These are phyloP conservation scores for Heliconius hewitsoni DNA, from an alignment of 1,140 invertebrate genomes.

Conservation along the genomic window DNA sequence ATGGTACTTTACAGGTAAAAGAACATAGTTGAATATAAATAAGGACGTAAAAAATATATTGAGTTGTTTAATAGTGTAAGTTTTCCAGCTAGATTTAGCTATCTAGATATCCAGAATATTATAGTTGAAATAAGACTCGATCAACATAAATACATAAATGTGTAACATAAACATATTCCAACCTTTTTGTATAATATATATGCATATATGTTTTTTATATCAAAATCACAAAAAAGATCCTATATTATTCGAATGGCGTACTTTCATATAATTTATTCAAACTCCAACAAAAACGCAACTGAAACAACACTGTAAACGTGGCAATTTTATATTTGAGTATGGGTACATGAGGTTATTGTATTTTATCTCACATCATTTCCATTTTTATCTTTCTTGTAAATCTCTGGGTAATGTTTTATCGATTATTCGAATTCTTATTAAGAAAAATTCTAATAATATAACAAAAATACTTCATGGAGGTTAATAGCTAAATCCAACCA, in stretches of 20 bases:
- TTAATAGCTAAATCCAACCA: too few relatives aligned
- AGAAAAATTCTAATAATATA: too few relatives aligned
- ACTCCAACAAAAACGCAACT: not conserved
- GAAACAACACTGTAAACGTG: not conserved
- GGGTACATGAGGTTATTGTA: not conserved
- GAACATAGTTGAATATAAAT: not conserved
- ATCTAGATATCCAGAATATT: too few relatives aligned
- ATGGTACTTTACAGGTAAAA: not conserved
- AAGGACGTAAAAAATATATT: too few relatives aligned
- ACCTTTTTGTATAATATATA: not conserved
- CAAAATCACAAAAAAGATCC: not conserved
- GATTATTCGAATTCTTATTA: too few relatives aligned
- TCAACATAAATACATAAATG: too few relatives aligned
- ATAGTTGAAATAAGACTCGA: not conserved
- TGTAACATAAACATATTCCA: not conserved
- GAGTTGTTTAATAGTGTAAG: too few relatives aligned
- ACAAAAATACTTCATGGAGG: too few relatives aligned
- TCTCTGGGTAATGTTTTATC: too few relatives aligned
- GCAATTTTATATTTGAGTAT: not conserved
- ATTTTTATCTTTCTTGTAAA: too few relatives aligned
- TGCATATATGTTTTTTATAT: not conserved
- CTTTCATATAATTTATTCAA: conserved; percentile 3
- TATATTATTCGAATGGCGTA: not conserved
- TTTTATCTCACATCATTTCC: not conserved
- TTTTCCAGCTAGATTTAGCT: too few relatives aligned